Evolutionary conservation across 2,888 invertebrate species (phyloP).

Genomic region (Orthosia cruda): DNA sequence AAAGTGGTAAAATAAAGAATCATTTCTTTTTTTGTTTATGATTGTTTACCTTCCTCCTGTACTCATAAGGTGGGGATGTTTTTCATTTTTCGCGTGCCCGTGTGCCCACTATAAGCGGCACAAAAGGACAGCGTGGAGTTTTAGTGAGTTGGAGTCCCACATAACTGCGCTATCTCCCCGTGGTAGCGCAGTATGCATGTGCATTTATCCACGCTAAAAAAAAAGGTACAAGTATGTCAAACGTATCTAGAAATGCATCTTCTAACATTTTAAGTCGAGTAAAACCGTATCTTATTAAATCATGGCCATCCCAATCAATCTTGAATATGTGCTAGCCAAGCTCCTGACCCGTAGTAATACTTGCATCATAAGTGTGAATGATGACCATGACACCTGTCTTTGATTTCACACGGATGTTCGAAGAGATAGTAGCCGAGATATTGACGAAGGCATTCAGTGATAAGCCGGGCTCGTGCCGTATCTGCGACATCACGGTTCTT

Average conservation of each 20-base stretch:
- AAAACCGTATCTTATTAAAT: background rate
- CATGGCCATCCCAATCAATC: background rate
- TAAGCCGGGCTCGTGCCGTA: constrained; percentile 61
- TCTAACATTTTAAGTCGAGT: background rate
- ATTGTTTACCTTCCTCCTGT: no score
- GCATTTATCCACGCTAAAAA: no score
- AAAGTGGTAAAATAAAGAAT: no score
- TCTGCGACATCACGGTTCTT: constrained; percentile 57
- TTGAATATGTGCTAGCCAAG: constrained; percentile 3
- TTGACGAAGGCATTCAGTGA: constrained; percentile 19
- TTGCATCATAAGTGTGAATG: background rate
- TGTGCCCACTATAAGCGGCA: no score
- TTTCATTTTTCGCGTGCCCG: no score
- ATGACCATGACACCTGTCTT: constrained; percentile 22
- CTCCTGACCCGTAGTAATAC: background rate
- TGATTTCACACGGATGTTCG: constrained; percentile 10
- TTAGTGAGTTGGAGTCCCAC: no score
- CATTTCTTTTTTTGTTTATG: no score
- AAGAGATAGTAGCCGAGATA: constrained; percentile 15
- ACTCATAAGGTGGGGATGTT: no score
- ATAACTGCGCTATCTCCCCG: no score
- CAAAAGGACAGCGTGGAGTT: no score
- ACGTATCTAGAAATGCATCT: background rate
- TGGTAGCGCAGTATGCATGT: no score
- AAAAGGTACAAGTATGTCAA: no score